These are phyloP conservation scores for Dicycla oo DNA, from an alignment of 2,888 invertebrate genomes.

Conservation along the genomic window DNA sequence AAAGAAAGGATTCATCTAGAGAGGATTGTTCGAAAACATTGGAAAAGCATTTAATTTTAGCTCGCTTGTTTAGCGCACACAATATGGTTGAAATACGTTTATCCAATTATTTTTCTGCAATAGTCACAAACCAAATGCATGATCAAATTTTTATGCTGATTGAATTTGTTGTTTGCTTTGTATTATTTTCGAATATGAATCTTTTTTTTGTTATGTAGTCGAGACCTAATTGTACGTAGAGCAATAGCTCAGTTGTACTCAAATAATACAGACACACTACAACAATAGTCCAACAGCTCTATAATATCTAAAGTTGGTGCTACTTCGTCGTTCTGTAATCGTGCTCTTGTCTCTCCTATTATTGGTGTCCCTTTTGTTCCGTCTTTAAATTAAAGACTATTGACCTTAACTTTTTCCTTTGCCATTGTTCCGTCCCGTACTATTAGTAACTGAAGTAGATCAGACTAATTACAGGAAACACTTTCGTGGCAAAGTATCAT, in stretches of 20 bases:
- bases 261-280: slow-evolving; percentile 31
- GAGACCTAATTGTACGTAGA: not conserved
- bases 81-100: slow-evolving; percentile 28
- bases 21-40: slow-evolving; percentile 53
- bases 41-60: not conserved
- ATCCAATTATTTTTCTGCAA: slow-evolving; percentile 34
- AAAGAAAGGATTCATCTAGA: slow-evolving; percentile 73
- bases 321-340: slow-evolving; percentile 80
- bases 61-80: slow-evolving; percentile 11
- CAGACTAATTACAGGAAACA: slow-evolving; percentile 70
- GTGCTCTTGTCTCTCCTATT: slow-evolving; percentile 81
- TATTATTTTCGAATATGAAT: not conserved
- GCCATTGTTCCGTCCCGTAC: slow-evolving; percentile 65
- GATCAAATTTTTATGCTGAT: slow-evolving; percentile 5
- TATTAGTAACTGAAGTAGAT: slow-evolving; percentile 76
- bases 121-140: slow-evolving; percentile 24
- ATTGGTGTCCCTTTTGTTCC: slow-evolving; percentile 84
- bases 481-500: slow-evolving; percentile 63
- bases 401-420: slow-evolving; percentile 82
- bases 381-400: slow-evolving; percentile 86
- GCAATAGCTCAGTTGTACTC: not conserved
- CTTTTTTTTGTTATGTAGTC: not conserved
- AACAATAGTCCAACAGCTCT: slow-evolving; percentile 65
- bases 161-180: slow-evolving; percentile 12
- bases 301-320: slow-evolving; percentile 68